Evolutionary conservation across 2,888 invertebrate species (phyloP), one percentile per base, ranked within the genome.

Genomic region (Nephrocerus scutellatus): DNA sequence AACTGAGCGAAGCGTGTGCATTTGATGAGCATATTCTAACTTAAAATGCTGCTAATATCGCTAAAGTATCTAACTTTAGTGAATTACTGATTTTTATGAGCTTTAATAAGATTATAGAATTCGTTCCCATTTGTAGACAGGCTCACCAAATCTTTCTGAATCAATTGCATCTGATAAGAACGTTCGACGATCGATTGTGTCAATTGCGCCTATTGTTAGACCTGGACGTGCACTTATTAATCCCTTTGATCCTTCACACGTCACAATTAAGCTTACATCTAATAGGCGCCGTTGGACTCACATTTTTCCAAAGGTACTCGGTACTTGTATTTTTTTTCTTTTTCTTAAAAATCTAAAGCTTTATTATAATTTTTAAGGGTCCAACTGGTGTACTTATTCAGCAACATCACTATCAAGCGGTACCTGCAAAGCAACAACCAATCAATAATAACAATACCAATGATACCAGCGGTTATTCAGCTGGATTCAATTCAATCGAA

Each of bases 211-310:
- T 0, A 73, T 77, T 29, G 73, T 79, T 14, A 68, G 83, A n/a
- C 83, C 87, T 2, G 85, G 87, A 0, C 72, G 87, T 43, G 88
- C 92, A 2, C 73, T 92, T 28, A 93, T 98, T 55, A 97, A 98
- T 70, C 98, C 98, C 0, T 98, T 98, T 64, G 95, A 95, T 65
- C 97, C 97, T 0, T 93, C 95, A 0, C 90, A 95, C 62, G 92
- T 97, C 38, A 91, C 92, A 21, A 92, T 95, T 50, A 95, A 95
- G 67, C 71, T 93, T 30, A 96, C 95, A 1, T 93, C 95, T 35
- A 95, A 95, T 66, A 74, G 96, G 31, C 72, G 96, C 21, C 76
- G 97, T 39, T 98, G 98, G 98, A 95, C 95, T 1, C 97, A 98
- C 66, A 96, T 96, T 55, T 98, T 98, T 67, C 97, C 97, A 3